Evolutionary conservation across 2,113 vertebrate genomes (phyloP).

Genomic region (Laticauda colubrina): DNA sequence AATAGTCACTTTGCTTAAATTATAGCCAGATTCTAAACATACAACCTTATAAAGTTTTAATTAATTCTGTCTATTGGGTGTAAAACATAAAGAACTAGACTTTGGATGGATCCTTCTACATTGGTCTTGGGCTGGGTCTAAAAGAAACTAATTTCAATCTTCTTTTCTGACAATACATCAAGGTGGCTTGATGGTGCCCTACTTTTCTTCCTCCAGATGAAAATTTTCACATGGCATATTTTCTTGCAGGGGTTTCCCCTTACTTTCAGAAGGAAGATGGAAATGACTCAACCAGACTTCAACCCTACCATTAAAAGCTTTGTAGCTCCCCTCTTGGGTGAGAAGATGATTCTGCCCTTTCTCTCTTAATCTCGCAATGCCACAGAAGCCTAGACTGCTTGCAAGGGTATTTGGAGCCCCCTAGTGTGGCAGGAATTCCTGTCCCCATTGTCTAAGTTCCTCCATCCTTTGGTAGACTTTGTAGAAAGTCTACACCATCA

Average conservation of each 20-base stretch:
- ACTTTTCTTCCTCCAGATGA: not conserved
- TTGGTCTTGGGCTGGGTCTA: not conserved
- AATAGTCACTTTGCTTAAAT: not conserved
- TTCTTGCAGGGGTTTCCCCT: not conserved
- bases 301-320: not conserved
- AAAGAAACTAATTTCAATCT: not conserved
- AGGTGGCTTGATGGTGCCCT: not conserved
- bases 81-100: not conserved
- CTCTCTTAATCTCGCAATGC: not conserved
- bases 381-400: not conserved
- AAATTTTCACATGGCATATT: not conserved
- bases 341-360: not conserved
- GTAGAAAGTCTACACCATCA: not conserved
- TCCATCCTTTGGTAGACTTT: not conserved
- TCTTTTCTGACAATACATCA: not conserved
- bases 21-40: not conserved
- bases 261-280: not conserved
- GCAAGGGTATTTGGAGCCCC: not conserved
- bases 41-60: not conserved
- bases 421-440: not conserved
- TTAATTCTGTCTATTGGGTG: not conserved
- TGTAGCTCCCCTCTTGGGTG: not conserved
- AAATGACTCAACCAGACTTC: not conserved
- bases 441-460: not conserved
- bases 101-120: not conserved